Evolutionary conservation across 2,888 invertebrate species (phyloP), one percentile per base, ranked within the genome.

Genomic region (Pegoplata infirma): DNA sequence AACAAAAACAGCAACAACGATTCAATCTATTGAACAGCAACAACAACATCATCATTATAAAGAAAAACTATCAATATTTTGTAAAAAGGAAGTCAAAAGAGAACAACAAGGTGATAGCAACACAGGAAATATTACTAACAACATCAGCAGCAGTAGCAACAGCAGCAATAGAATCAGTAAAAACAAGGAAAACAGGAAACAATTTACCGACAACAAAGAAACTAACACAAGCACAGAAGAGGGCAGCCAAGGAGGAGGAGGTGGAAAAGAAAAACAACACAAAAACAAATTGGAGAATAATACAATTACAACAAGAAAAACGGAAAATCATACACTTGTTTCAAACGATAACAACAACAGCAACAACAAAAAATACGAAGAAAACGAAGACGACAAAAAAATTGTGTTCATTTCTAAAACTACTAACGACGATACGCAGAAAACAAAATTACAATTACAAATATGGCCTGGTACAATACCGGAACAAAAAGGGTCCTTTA

Each of bases 1-100:
- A 81, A 80, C 83, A 82, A 76, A 81, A 82, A 81, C 82, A 82
- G 80, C 83, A 80, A 83, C 83, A 84, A 78, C 82, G 61, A 83
- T 46, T 75, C 76, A 80, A 80, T 74, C 81, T 76, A 80, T 58
- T 76, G 69, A 72, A 82, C 36, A 40, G 2, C 74, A 77, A 72
- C 81, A 40, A 8, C 74, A 77, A 72, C 81, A 68, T 59, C 61
- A 40, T 55, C 67, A 63, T 67, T 75, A 53, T 69, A 74, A 76
- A 55, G 68, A 19, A 73, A 68, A 71, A 47, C 58, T 56, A 47
- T 53, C 80, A 67, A 66, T 68, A 72, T 69, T 64, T 59, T 58
- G 36, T 76, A 67, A 58, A 56, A 67, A 71, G 79, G 79, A 79
- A 79, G 67, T 47, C 46, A 44, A 63, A 55, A 40, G 56, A 44